Conservation (phyloP, 1,140 invertebrate genomes). For the Amyelois transitella region DNA sequence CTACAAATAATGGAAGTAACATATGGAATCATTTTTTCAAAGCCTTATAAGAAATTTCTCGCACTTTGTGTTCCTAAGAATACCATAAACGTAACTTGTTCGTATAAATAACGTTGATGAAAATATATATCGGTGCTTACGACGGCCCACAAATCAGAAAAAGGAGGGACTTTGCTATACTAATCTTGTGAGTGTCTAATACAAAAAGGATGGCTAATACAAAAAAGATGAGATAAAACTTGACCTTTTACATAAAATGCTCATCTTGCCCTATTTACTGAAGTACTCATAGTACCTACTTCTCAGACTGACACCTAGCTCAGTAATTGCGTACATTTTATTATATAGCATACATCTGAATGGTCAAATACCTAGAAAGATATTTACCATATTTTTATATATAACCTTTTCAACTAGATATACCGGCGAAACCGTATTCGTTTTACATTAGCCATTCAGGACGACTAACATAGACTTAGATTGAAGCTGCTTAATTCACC, state of each 20-base stretch:
- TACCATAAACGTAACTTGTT: conserved; percentile 31
- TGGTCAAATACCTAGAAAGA: too few relatives aligned
- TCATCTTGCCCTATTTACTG: too few relatives aligned
- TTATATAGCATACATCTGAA: too few relatives aligned
- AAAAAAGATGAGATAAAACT: too few relatives aligned
- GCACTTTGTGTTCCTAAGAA: conserved; percentile 24
- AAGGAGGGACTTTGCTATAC: conserved; percentile 15
- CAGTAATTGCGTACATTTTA: too few relatives aligned
- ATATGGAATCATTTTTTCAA: conserved; percentile 33
- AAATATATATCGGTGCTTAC: conserved; percentile 30
- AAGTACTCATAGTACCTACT: too few relatives aligned
- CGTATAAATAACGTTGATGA: conserved; percentile 37
- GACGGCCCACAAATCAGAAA: conserved; percentile 29
- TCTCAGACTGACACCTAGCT: too few relatives aligned
- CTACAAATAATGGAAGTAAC: conserved; percentile 18
- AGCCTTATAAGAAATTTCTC: conserved; percentile 24
- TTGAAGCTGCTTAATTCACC: conserved; percentile 41
- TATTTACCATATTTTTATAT: neutral
- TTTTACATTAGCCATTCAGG: neutral
- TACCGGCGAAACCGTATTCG: neutral
- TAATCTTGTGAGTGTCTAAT: neutral
- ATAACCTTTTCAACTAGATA: neutral
- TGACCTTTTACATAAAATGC: too few relatives aligned
- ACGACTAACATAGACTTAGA: conserved; percentile 28
- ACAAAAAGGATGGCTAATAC: too few relatives aligned